A percentile compares a stretch with the other conserved stretches of the same genome.
phyloP scores from a whole-genome alignment of 2,113 vertebrate species.

The Poeciliopsis retropinna region DNA sequence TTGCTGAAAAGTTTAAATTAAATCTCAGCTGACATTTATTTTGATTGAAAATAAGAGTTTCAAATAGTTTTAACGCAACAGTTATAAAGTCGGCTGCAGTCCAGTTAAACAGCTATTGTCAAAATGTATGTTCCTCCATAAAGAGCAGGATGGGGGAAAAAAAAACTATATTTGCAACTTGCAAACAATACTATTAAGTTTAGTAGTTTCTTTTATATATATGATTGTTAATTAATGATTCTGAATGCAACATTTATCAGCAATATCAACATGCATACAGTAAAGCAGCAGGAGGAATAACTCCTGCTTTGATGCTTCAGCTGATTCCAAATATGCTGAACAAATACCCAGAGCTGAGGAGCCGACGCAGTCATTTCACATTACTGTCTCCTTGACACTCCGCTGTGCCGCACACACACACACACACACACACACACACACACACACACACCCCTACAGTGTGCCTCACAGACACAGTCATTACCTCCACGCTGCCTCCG shows the following conservation, averaged over 20 bases:
- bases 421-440: background rate
- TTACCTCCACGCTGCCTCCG: conserved; percentile 69
- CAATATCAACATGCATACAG: background rate
- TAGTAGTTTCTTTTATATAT: background rate
- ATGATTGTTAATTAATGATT: background rate
- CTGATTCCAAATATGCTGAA: conserved; percentile 93
- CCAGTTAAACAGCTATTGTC: no score
- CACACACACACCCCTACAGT: conserved; percentile 39
- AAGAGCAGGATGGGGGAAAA: background rate
- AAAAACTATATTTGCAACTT: background rate
- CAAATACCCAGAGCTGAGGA: conserved; percentile 94
- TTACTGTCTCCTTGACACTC: conserved; percentile 87
- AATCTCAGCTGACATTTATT: no score
- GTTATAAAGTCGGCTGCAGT: no score
- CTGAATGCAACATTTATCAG: background rate
- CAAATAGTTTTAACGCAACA: no score
- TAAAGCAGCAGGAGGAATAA: background rate
- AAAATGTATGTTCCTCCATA: no score
- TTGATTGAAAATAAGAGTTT: no score
- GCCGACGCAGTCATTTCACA: conserved; percentile 92
- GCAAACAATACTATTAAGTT: background rate
- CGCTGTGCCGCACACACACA: conserved; percentile 74
- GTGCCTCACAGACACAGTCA: conserved; percentile 68
- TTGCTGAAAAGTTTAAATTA: no score
- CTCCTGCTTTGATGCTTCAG: conserved; percentile 65